Evolutionary conservation across 35 echinoderm and acorn worm species (phyloP), one percentile per base, ranked within the genome.

Genomic region (Patiria miniata): DNA sequence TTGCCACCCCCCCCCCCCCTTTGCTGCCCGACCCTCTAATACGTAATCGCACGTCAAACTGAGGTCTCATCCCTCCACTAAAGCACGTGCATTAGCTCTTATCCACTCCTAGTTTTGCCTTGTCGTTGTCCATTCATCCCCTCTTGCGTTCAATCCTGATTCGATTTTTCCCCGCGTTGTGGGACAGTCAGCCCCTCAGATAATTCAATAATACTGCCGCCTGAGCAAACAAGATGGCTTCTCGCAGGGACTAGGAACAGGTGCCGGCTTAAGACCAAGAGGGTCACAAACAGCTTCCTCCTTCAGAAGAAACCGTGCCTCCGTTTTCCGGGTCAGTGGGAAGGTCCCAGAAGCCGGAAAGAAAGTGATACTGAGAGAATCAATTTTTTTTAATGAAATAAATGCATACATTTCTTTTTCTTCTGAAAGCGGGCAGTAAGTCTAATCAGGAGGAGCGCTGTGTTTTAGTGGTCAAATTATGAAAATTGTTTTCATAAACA

Each of bases 151-250:
- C 65, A 73, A 73, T 73, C 65, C 26, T 73, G 65, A 73, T 73
- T 73, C 65, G 65, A 73, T 73, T 73, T 32, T 73, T 34, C 34
- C 65, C 65, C 19, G 23, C 34, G 26, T n/a, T n/a, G n/a, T 23
- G 29, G 65, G 65, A 73, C 65, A 73, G 65, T 34, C 34, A 73
- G 65, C 29, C 65, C n/a, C 65, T 73, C 29, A 14, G 65, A 73
- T 73, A 73, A 73, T 73, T 73, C 65, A 73, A 73, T 73, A 73
- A 73, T 73, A 73, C 65, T 34, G 23, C n/a, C 65, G 65, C 65
- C 65, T 73, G 65, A 73, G 34, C 34, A 73, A 73, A 73, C 65
- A 73, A 73, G 26, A 73, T 73, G 65, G 65, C 65, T 73, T 73
- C 65, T 73, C 29, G 34, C 2, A 14, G 65, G 19, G 12, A 14